Evolutionary conservation across 2,113 vertebrate genomes (phyloP).

Genomic region (Tachuris rubrigastra): DNA sequence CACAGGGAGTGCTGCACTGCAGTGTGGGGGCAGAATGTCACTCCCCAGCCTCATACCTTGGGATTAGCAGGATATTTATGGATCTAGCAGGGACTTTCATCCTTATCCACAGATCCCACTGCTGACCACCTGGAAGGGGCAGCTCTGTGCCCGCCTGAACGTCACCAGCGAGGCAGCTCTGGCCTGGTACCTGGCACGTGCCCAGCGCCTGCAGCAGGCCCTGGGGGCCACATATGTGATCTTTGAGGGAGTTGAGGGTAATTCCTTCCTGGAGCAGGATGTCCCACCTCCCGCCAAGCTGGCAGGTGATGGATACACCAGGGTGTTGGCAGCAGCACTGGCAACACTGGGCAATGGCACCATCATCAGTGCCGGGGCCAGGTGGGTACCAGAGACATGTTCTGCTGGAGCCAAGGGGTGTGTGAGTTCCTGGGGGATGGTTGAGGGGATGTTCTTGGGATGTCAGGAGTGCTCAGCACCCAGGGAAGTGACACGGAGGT

Average conservation of each 20-base stretch:
- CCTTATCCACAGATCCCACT: slow-evolving; percentile 74
- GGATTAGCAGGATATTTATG: accelerated
- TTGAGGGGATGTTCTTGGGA: not conserved
- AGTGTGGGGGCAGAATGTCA: not conserved
- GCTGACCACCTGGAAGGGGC: slow-evolving; percentile 83
- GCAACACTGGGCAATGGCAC: slow-evolving; percentile 76
- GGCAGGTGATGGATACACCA: slow-evolving; percentile 76
- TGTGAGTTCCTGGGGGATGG: no score
- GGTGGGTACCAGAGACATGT: slow-evolving; percentile 60
- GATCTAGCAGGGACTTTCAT: accelerated
- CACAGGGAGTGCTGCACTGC: accelerated
- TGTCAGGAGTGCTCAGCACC: accelerated
- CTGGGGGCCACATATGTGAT: slow-evolving; percentile 79
- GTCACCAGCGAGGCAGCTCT: slow-evolving; percentile 79
- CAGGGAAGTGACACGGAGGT: not conserved
- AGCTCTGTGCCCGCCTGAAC: slow-evolving; percentile 84
- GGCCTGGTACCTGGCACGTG: slow-evolving; percentile 82
- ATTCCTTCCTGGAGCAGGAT: slow-evolving; percentile 76
- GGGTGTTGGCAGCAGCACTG: slow-evolving; percentile 74
- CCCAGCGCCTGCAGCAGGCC: slow-evolving; percentile 68
- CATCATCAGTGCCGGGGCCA: slow-evolving; percentile 79
- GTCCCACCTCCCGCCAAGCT: slow-evolving; percentile 43
- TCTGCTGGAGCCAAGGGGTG: accelerated
- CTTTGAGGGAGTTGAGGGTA: slow-evolving; percentile 82
- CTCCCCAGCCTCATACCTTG: accelerated